Conservation (phyloP, 2,888 invertebrate species). For the Hirtodrosophila duncani region DNA sequence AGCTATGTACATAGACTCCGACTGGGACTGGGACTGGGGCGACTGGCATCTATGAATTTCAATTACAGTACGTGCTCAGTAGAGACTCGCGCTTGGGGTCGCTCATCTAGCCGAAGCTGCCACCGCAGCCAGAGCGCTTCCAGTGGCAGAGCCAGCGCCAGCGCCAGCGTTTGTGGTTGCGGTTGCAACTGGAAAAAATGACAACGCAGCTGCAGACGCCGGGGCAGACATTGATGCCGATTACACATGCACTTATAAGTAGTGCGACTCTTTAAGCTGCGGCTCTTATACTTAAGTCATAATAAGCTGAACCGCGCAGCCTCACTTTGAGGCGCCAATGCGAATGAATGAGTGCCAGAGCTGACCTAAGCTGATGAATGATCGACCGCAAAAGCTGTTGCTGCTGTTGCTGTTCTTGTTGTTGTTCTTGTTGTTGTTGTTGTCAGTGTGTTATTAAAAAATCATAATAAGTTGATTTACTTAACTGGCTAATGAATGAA, state of each 20-base stretch:
- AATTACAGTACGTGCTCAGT: conserved; percentile 64
- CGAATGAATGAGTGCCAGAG: conserved; percentile 43
- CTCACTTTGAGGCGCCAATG: conserved; percentile 19
- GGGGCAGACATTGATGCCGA: conserved; percentile 29
- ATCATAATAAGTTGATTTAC: no score
- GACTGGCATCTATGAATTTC: conserved; percentile 63
- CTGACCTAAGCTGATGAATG: no score
- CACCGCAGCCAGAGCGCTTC: not conserved
- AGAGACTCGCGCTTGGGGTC: conserved; percentile 45
- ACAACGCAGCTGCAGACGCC: no score
- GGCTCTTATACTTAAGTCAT: conserved; percentile 25
- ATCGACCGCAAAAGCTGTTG: no score
- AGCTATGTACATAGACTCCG: conserved; percentile 5
- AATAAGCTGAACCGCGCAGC: conserved; percentile 39
- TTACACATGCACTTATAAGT: conserved; percentile 53
- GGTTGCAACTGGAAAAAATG: not conserved
- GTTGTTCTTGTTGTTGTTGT: conserved; percentile 1
- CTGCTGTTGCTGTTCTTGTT: not conserved
- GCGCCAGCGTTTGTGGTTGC: conserved; percentile 1
- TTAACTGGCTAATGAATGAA: no score
- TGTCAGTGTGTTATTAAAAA: conserved; percentile 28
- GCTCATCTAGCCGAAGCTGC: conserved; percentile 50
- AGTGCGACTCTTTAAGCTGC: conserved; percentile 36
- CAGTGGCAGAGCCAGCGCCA: conserved; percentile 6
- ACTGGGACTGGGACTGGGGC: conserved; percentile 18